Base-by-base conservation (phyloP, 2,888 invertebrate species). In the Ichneumon xanthorius region DNA sequence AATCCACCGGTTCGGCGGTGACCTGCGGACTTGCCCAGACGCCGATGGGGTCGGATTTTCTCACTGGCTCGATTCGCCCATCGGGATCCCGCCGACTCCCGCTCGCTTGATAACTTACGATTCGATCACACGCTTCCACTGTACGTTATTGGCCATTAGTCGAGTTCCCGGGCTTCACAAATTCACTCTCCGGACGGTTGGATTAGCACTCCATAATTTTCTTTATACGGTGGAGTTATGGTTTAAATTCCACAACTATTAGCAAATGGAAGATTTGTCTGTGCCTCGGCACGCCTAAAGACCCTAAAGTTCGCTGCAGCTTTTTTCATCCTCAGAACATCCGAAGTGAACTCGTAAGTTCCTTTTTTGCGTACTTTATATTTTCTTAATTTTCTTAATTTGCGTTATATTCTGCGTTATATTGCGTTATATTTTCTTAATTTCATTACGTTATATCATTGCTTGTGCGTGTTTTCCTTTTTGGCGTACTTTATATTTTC, bases 81-180 rank as follows among this genome's bases (percentile, higher is more conserved):
- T 53, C 53, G 22, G 22, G 30, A 63, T 63, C 30, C 16, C 65
- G 9, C 19, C 50, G 33, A 19, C 33, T 4, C 19, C 58, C 14
- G 3, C 19, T 63, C 53, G 68, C 63, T 63, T 63, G 70, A 75
- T 79, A 70, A 78, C 53, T 83, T 68, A 73, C 68, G 61, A 75
- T 83, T 83, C 76, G 55, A 71, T 84, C 76, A 33, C 50, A 67
- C 48, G 71, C 80, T 26, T 14, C 71, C 33, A 63, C 33, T 75
- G 63, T 80, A n/a, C 78, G 65, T 84, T 80, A 80, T 75, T 65
- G 70, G 48, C 71, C 50, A 76, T 75, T 76, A 63, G 19, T 65
- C 45, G 30, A 45, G 37, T 73, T 55, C 68, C 33, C 70, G 40
- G 40, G 61, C 4, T 53, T 11, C 63, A 6, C 70, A 40, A 75